These are phyloP conservation scores for Bombycilla garrulus DNA, from an alignment of 2,113 vertebrate species.

Conservation along the genomic window DNA sequence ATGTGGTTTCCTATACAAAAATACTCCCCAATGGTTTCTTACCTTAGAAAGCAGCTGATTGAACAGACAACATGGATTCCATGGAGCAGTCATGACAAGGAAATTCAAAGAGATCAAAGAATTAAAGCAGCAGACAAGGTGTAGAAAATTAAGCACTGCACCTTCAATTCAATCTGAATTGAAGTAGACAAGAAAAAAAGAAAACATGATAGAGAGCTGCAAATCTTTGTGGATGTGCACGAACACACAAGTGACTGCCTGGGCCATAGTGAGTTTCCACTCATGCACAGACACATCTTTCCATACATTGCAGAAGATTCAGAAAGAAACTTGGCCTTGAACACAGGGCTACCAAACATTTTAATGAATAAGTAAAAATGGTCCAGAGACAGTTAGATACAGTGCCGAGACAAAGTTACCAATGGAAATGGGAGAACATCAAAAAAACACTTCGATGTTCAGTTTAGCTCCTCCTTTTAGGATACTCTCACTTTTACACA, in stretches of 20 bases:
- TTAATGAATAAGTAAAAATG: neutral
- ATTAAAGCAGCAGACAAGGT: neutral
- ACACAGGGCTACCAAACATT: neutral
- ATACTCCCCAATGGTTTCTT: neutral
- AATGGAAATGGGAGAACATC: neutral
- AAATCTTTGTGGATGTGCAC: neutral
- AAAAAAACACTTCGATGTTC: neutral
- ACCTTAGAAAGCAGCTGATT: neutral
- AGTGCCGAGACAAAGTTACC: neutral
- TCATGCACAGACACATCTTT: neutral
- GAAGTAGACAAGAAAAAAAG: neutral
- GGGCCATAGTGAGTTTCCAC: neutral
- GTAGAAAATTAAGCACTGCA: constrained; percentile 1
- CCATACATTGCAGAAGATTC: neutral
- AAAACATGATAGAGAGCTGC: neutral
- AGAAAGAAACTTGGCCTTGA: neutral
- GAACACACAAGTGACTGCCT: neutral
- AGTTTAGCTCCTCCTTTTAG: neutral
- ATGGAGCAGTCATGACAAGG: neutral
- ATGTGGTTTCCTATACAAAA: neutral
- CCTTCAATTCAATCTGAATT: neutral
- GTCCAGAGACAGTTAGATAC: neutral
- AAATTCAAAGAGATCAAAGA: constrained; percentile 21
- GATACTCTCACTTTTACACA: neutral
- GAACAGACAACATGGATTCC: constrained; percentile 1